phyloP scores from a whole-genome alignment of 2,888 invertebrate species.

The Orthosia incerta region DNA sequence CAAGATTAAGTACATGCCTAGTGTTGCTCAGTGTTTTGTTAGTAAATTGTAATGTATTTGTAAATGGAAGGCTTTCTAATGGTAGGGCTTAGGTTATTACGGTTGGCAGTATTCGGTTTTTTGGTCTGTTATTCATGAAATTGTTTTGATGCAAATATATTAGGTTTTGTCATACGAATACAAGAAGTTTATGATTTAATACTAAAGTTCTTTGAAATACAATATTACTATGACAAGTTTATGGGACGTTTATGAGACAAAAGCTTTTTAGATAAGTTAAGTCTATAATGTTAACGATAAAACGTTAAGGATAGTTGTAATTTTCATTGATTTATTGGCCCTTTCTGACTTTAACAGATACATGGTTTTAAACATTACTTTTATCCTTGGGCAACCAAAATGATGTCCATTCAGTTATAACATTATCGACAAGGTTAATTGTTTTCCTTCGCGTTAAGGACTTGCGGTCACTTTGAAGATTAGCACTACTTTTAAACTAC shows the following conservation, averaged over 20 bases:
- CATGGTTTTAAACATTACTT: not conserved
- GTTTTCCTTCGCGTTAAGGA: constrained; percentile 39
- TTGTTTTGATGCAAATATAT: not conserved
- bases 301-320: not conserved
- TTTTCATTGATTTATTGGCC: no score
- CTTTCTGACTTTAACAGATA: not conserved
- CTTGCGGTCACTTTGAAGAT: constrained; percentile 36
- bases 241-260: not conserved
- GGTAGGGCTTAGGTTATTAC: constrained; percentile 19
- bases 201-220: not conserved
- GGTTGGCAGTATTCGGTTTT: constrained; percentile 4
- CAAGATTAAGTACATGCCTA: constrained; percentile 61
- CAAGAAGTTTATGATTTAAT: not conserved
- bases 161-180: not conserved
- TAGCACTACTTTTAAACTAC: constrained; percentile 25
- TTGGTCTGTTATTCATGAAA: not conserved
- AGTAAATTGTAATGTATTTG: constrained; percentile 57
- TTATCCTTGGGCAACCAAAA: not conserved
- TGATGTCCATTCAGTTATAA: constrained; percentile 18
- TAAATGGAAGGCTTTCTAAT: constrained; percentile 52
- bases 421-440: constrained; percentile 64
- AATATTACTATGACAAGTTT: not conserved
- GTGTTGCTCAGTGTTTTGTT: constrained; percentile 57
- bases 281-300: not conserved
- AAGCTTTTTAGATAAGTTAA: not conserved